Percentiles rank a stretch among this genome's conserved stretches.
Conservation (phyloP, 2,113 vertebrate genomes). For the Meriones unguiculatus region DNA sequence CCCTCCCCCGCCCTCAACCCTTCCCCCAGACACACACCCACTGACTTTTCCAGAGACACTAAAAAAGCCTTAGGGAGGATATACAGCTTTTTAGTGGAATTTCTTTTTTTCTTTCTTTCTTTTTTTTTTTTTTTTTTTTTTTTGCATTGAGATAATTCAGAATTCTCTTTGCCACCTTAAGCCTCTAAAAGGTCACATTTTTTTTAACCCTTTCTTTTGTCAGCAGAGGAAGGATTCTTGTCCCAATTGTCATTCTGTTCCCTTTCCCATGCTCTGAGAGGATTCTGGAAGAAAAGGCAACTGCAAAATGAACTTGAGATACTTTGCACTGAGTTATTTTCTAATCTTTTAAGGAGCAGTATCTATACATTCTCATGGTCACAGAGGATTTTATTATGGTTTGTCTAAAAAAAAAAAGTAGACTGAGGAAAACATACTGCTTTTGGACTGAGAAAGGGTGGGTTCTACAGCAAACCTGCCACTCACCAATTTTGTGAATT, state of each 20-base stretch:
- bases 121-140: not conserved
- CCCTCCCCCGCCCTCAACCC: not conserved
- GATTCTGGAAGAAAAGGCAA: not conserved
- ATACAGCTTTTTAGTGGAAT: conserved; percentile 35
- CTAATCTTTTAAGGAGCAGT: not conserved
- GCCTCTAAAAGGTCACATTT: not conserved
- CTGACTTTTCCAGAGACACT: conserved; percentile 66
- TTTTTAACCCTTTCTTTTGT: conserved; percentile 68
- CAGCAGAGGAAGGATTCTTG: not conserved
- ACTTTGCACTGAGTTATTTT: not conserved
- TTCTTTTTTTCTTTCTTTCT: not conserved
- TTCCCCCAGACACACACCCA: conserved; percentile 50
- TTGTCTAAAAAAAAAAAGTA: not conserved
- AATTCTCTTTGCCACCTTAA: not conserved
- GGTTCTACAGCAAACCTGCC: not conserved
- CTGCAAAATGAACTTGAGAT: not conserved
- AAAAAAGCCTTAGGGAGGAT: conserved; percentile 25
- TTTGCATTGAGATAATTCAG: conserved; percentile 19
- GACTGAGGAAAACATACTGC: not conserved
- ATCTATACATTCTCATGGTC: not conserved
- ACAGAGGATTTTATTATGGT: not conserved
- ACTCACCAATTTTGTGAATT: conserved; percentile 34
- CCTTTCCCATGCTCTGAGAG: not conserved
- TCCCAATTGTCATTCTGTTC: not conserved
- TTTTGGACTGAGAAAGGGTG: not conserved